Evolutionary conservation across 2,113 vertebrate genomes (phyloP).

Genomic region (Scomber japonicus): DNA sequence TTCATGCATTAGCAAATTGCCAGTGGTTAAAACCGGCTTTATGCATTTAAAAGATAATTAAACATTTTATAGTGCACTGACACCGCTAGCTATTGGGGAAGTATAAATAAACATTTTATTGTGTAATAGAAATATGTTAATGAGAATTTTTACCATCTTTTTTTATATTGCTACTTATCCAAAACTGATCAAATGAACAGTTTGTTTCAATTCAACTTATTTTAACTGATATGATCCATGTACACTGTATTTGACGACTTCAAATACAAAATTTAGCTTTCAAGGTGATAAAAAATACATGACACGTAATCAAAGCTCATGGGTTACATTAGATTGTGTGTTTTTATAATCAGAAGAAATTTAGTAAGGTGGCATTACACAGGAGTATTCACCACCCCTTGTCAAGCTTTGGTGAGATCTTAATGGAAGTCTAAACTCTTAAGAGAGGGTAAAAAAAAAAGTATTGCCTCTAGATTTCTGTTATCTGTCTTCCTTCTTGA

Average conservation of each 20-base stretch:
- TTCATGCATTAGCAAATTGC: constrained; percentile 19
- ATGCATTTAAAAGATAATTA: constrained; percentile 12
- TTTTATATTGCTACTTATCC: neutral
- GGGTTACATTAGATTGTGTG: neutral
- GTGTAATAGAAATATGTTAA: neutral
- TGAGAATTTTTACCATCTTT: no score
- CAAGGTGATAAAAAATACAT: neutral
- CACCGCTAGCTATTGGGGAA: neutral
- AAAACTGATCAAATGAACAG: neutral
- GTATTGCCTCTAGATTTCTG: neutral
- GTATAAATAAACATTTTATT: neutral
- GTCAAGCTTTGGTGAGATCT: neutral
- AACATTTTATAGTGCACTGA: neutral
- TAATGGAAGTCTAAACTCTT: constrained; percentile 21
- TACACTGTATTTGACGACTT: neutral
- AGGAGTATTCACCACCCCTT: constrained; percentile 8
- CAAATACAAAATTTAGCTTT: neutral
- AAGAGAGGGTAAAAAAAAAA: neutral
- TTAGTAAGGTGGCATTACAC: neutral
- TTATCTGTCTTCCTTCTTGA: neutral
- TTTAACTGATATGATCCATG: neutral
- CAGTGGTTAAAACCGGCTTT: constrained; percentile 13
- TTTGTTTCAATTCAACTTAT: neutral
- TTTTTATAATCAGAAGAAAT: neutral
- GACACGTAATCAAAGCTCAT: neutral